These are phyloP conservation scores for Drosophila chauvacae DNA, from an alignment of 1,140 invertebrate genomes.

Conservation along the genomic window DNA sequence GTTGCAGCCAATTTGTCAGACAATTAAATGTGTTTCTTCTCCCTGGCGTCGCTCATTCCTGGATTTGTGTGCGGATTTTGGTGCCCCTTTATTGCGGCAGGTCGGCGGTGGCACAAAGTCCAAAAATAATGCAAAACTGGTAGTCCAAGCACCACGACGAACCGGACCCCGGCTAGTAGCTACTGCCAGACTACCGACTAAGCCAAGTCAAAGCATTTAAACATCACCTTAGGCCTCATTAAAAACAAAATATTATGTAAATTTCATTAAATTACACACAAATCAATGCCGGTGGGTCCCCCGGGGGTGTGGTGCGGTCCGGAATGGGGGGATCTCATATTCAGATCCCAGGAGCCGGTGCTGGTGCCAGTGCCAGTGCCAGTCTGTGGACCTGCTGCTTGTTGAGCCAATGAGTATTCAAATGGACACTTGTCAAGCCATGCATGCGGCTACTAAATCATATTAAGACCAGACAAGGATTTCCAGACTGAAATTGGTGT, in stretches of 20 bases:
- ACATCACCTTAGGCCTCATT: slow-evolving; percentile 83
- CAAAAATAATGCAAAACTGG: slow-evolving; percentile 45
- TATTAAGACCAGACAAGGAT: slow-evolving; percentile 84
- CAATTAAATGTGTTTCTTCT: slow-evolving; percentile 58
- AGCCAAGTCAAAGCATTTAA: slow-evolving; percentile 83
- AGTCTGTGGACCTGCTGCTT: slow-evolving; percentile 49
- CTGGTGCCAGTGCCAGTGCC: slow-evolving; percentile 15
- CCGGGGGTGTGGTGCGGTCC: not conserved
- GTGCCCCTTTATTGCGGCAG: slow-evolving; percentile 55
- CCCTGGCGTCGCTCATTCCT: not conserved
- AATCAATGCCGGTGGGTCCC: slow-evolving; percentile 58
- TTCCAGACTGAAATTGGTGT: slow-evolving; percentile 79
- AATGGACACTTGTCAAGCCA: slow-evolving; percentile 84
- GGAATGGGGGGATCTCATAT: slow-evolving; percentile 9
- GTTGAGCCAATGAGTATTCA: slow-evolving; percentile 84
- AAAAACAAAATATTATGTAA: slow-evolving; percentile 84
- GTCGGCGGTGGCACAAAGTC: slow-evolving; percentile 50
- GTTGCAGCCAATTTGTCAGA: slow-evolving; percentile 81
- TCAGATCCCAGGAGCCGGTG: slow-evolving; percentile 32
- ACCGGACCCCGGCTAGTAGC: slow-evolving; percentile 40
- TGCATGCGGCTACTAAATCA: slow-evolving; percentile 82
- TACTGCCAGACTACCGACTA: slow-evolving; percentile 54
- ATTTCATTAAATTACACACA: slow-evolving; percentile 84
- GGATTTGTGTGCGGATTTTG: slow-evolving; percentile 1
- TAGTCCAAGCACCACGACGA: slow-evolving; percentile 46